phyloP scores from a whole-genome alignment of 2,797 vertebrate species.

The Meriones psammophilus region DNA sequence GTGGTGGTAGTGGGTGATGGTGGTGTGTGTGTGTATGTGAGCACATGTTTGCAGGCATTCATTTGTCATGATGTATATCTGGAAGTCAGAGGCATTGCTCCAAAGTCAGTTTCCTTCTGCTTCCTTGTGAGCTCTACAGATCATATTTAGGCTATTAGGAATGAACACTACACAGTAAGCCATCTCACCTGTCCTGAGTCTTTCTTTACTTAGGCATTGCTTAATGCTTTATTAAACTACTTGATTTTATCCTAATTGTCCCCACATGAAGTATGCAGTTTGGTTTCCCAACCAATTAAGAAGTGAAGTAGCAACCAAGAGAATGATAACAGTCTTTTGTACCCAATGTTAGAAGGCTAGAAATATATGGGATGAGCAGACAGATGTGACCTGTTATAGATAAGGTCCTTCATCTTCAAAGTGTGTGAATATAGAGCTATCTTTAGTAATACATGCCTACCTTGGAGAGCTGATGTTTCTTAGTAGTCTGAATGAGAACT shows the following conservation, averaged over 20 bases:
- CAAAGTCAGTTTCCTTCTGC: background rate
- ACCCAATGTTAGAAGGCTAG: background rate
- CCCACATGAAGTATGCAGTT: background rate
- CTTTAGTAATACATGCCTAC: background rate
- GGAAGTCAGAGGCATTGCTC: background rate
- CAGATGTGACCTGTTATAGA: background rate
- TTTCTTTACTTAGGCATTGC: background rate
- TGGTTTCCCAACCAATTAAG: background rate
- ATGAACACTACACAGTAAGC: background rate
- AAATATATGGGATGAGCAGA: background rate
- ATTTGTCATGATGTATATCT: background rate
- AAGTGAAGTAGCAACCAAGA: background rate
- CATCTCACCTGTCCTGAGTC: background rate
- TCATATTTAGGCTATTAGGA: background rate
- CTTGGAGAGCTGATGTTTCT: background rate
- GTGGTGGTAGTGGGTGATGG: background rate
- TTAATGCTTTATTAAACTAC: conserved; percentile 14
- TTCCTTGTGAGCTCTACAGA: background rate
- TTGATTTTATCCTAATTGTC: background rate
- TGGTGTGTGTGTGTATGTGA: background rate
- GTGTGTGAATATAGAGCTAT: background rate
- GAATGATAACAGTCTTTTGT: background rate
- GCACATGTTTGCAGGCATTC: background rate
- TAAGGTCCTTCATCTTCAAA: background rate
- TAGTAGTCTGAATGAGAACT: background rate